Conservation (phyloP, 2,113 vertebrate species). For the Steatornis caripensis region DNA sequence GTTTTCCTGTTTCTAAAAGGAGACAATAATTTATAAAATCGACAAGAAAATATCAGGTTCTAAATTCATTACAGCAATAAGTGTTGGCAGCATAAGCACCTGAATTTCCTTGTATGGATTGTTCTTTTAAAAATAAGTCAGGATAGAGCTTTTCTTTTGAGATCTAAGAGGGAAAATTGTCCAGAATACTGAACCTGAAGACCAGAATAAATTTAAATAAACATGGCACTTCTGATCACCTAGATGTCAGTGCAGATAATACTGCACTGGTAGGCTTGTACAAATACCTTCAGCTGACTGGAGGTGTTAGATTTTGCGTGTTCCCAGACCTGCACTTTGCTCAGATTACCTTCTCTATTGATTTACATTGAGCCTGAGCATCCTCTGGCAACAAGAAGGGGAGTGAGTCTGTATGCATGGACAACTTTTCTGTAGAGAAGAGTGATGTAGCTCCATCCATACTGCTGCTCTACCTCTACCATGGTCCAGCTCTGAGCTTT, state of each 20-base stretch:
- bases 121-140: neutral
- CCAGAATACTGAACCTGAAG: neutral
- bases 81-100: neutral
- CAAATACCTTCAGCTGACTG: neutral
- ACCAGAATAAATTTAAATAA: neutral
- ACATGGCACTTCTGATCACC: neutral
- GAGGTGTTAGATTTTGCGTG: neutral
- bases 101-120: neutral
- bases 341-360: neutral
- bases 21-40: neutral
- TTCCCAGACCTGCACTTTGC: neutral
- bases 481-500: neutral
- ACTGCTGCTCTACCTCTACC: neutral
- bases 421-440: neutral
- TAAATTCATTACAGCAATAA: neutral
- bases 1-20: neutral
- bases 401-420: neutral
- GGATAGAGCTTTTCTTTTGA: neutral
- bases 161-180: neutral
- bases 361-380: neutral
- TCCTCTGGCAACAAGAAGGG: neutral
- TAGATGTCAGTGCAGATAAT: neutral
- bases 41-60: neutral
- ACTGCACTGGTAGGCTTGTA: neutral
- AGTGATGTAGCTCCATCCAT: neutral